These are phyloP conservation scores for Ormia ochracea DNA, from an alignment of 2,888 invertebrate species.

Conservation along the genomic window DNA sequence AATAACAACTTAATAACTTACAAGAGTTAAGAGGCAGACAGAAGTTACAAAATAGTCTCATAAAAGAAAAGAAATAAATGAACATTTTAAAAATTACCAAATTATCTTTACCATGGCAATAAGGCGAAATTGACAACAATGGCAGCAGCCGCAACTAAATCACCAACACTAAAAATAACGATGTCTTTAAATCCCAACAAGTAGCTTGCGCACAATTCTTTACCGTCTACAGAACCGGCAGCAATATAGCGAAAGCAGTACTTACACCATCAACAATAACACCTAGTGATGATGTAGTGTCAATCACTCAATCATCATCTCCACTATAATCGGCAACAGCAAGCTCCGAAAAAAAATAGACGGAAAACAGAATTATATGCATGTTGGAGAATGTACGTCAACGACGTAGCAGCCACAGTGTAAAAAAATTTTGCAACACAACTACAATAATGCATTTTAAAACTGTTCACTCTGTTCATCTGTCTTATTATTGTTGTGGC, in stretches of 20 bases:
- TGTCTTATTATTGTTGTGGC: constrained; percentile 10
- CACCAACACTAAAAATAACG: constrained; percentile 16
- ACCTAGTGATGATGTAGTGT: constrained; percentile 59
- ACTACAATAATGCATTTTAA: constrained; percentile 44
- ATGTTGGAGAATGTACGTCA: background rate
- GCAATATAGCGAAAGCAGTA: constrained; percentile 11
- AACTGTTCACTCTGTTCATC: constrained; percentile 28
- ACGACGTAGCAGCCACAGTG: background rate
- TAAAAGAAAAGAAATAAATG: constrained; percentile 21
- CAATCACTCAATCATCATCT: constrained; percentile 60
- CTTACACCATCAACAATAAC: constrained; percentile 64
- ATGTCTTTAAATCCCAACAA: constrained; percentile 23
- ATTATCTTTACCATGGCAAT: constrained; percentile 34
- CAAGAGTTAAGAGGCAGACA: background rate
- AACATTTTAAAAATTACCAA: constrained; percentile 62
- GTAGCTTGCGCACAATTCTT: constrained; percentile 37
- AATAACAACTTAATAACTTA: constrained; percentile 37
- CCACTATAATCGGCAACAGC: constrained; percentile 24
- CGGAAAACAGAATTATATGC: background rate
- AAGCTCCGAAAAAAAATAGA: constrained; percentile 4
- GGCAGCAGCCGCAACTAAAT: constrained; percentile 28
- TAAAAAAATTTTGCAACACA: constrained; percentile 19
- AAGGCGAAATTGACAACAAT: constrained; percentile 48
- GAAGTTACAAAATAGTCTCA: background rate
- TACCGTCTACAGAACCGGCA: constrained; percentile 13